Conservation (phyloP, 2,888 invertebrate species). For the Litoditis marina region DNA sequence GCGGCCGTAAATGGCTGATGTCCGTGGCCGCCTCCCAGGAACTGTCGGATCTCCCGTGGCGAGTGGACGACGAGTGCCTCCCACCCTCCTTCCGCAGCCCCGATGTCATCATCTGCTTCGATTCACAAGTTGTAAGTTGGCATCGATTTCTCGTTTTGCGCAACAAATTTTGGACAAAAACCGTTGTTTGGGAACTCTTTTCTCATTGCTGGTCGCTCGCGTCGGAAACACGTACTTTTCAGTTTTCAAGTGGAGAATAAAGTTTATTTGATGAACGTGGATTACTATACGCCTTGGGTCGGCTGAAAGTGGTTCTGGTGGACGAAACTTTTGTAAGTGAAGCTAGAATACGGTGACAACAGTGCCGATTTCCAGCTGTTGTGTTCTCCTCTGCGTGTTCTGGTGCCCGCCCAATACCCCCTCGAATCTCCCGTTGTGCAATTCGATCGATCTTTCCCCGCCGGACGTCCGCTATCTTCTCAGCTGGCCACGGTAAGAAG, state of each 20-base stretch:
- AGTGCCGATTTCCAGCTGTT: slow-evolving; percentile 19
- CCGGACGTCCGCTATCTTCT: neutral
- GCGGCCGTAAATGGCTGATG: slow-evolving; percentile 23
- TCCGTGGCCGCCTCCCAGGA: slow-evolving; percentile 26
- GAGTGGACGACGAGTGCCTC: slow-evolving; percentile 25
- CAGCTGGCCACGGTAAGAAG: slow-evolving; percentile 17
- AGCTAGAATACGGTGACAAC: too few species aligned
- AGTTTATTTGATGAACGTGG: too few species aligned
- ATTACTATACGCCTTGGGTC: too few species aligned
- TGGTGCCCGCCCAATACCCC: slow-evolving; percentile 29
- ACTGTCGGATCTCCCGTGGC: slow-evolving; percentile 21
- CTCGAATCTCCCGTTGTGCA: slow-evolving; percentile 25
- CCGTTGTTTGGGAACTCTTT: neutral
- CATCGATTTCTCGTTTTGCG: too few species aligned
- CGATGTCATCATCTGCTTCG: slow-evolving; percentile 26
- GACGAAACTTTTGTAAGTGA: too few species aligned
- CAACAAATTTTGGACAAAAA: neutral
- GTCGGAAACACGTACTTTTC: too few species aligned
- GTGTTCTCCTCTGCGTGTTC: slow-evolving; percentile 24
- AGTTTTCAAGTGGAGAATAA: too few species aligned
- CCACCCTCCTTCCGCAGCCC: slow-evolving; percentile 29
- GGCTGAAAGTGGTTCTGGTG: too few species aligned
- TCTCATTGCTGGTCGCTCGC: too few species aligned
- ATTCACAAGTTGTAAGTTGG: slow-evolving; percentile 8
- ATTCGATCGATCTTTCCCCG: slow-evolving; percentile 35